phyloP scores from a whole-genome alignment of 2,888 invertebrate genomes.

The Camponotus fellah region DNA sequence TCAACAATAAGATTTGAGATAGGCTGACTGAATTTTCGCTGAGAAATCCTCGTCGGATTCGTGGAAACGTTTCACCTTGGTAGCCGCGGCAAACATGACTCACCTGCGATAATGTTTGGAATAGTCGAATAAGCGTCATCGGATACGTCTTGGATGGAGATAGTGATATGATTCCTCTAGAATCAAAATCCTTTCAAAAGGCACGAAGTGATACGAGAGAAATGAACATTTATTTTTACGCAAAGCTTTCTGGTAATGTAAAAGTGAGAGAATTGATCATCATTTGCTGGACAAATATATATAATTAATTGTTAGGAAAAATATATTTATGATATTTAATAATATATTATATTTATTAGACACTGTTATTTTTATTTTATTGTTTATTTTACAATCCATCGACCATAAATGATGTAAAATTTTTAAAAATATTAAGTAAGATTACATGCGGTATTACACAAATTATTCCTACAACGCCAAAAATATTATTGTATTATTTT shows the following conservation, averaged over 20 bases:
- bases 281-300: too few relatives aligned
- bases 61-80: slow-evolving; percentile 46
- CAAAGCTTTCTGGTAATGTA: background rate
- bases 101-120: slow-evolving; percentile 44
- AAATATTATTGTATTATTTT: background rate
- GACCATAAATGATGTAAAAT: background rate
- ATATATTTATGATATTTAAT: background rate
- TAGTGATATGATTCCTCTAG: slow-evolving; percentile 9
- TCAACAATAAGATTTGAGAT: slow-evolving; percentile 33
- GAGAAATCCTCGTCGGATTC: slow-evolving; percentile 30
- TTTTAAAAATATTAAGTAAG: background rate
- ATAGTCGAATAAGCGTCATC: slow-evolving; percentile 43
- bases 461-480: background rate
- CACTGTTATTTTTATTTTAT: background rate
- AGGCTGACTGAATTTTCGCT: slow-evolving; percentile 40
- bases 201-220: background rate
- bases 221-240: background rate
- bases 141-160: slow-evolving; percentile 31
- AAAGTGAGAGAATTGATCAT: background rate
- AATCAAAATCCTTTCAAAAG: slow-evolving; percentile 19
- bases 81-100: slow-evolving; percentile 40
- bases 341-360: background rate
- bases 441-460: background rate
- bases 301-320: background rate
- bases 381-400: background rate